Percentiles rank a stretch among this genome's conserved stretches.
Evolutionary conservation across 2,888 invertebrate species (phyloP).

Genomic region (Macrosiphum euphorbiae): DNA sequence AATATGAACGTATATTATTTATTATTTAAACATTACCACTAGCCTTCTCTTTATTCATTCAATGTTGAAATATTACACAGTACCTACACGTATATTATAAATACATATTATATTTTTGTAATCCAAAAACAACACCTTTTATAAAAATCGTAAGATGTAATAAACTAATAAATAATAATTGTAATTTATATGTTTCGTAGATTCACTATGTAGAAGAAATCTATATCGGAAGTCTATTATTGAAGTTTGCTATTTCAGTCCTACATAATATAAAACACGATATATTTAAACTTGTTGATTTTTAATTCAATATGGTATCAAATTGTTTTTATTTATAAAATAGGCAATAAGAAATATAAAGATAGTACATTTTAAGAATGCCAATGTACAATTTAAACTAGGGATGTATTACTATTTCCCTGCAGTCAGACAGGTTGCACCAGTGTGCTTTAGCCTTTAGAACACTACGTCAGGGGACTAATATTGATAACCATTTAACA

Average conservation of each 20-base stretch:
- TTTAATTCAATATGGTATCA: not conserved
- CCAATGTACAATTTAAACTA: not conserved
- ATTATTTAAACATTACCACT: conserved; percentile 19
- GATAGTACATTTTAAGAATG: not conserved
- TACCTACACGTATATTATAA: not conserved
- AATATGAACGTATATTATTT: not conserved
- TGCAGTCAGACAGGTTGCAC: not conserved
- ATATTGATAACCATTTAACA: not conserved
- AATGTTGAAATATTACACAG: not conserved
- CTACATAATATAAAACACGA: not conserved
- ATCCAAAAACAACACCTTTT: not conserved
- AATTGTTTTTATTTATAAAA: not conserved
- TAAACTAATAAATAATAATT: not conserved
- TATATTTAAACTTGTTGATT: not conserved
- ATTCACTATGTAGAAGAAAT: not conserved
- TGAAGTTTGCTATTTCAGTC: not conserved
- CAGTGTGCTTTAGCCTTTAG: not conserved
- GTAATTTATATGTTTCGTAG: not conserved
- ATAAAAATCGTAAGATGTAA: not conserved
- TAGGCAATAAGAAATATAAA: not conserved
- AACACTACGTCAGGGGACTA: not conserved
- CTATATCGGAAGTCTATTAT: not conserved
- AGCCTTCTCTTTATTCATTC: not conserved
- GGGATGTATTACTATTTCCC: not conserved
- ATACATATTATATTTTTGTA: not conserved